phyloP scores from a whole-genome alignment of 2,797 vertebrate species.

The Rhynchotus rufescens region DNA sequence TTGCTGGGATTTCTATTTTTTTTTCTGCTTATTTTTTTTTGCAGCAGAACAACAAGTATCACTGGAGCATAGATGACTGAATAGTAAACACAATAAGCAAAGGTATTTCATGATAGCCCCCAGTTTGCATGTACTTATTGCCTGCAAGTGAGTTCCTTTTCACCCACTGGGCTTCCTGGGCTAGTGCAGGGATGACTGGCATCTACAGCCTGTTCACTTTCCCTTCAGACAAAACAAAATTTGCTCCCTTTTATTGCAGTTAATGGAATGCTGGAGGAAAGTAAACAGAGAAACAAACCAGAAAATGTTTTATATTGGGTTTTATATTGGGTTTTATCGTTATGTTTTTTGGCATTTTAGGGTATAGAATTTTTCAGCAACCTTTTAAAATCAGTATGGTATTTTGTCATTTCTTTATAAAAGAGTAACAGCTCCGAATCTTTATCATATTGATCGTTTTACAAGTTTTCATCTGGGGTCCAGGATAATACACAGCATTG shows the following conservation, averaged over 20 bases:
- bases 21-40: background rate
- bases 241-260: background rate
- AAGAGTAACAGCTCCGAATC: conserved; percentile 13
- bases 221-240: background rate
- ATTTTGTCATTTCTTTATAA: conserved; percentile 27
- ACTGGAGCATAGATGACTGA: background rate
- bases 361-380: background rate
- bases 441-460: conserved; percentile 59
- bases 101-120: background rate
- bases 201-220: background rate
- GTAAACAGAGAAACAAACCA: background rate
- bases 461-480: conserved; percentile 47
- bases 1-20: background rate
- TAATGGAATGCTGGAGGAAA: background rate
- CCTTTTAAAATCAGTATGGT: conserved; percentile 24
- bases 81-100: background rate
- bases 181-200: background rate
- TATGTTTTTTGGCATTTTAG: background rate
- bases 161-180: background rate
- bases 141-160: background rate
- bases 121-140: background rate
- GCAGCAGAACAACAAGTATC: background rate
- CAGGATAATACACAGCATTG: conserved; percentile 55
- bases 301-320: conserved; percentile 2
- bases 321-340: background rate